Percentiles rank a stretch among this genome's conserved stretches.
Evolutionary conservation across 2,113 vertebrate genomes (phyloP).

Genomic region (Cygnus buccinator): DNA sequence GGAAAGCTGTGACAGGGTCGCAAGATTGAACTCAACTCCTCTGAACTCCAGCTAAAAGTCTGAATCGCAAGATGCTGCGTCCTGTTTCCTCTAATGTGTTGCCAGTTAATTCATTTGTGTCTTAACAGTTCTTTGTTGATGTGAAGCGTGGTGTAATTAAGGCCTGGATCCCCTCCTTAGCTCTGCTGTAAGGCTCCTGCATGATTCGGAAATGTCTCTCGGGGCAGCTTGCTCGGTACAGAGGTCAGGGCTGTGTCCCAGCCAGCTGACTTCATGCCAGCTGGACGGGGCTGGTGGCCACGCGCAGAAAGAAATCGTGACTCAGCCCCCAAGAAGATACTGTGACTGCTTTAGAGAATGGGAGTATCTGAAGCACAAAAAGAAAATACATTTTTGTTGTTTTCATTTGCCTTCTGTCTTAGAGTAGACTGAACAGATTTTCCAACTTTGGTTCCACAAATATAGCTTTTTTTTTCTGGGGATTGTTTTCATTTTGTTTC

Average conservation of each 20-base stretch:
- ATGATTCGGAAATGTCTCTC: not conserved
- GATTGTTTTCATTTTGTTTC: conserved; percentile 63
- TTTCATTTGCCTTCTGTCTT: conserved; percentile 61
- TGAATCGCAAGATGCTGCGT: not conserved
- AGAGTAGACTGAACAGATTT: conserved; percentile 61
- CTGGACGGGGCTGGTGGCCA: not conserved
- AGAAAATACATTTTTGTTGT: conserved; percentile 37
- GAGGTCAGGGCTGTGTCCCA: not conserved
- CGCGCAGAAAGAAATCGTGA: fast-evolving
- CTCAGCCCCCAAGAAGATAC: not conserved
- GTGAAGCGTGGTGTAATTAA: not conserved
- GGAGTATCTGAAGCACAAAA: not conserved
- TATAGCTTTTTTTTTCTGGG: conserved; percentile 24
- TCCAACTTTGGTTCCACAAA: conserved; percentile 34
- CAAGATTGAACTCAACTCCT: not conserved
- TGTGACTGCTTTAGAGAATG: not conserved
- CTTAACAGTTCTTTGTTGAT: not conserved
- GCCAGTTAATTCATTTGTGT: not conserved
- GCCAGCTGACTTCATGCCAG: not conserved
- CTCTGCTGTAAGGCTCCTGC: not conserved
- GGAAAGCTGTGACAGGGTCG: fast-evolving
- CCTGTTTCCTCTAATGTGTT: not conserved
- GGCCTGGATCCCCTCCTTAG: not conserved
- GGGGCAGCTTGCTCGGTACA: not conserved
- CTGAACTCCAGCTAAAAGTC: not conserved